Percentiles rank a stretch among this genome's conserved stretches.
Evolutionary conservation across 1,140 invertebrate species (phyloP).

Genomic region (Danaus plexippus): DNA sequence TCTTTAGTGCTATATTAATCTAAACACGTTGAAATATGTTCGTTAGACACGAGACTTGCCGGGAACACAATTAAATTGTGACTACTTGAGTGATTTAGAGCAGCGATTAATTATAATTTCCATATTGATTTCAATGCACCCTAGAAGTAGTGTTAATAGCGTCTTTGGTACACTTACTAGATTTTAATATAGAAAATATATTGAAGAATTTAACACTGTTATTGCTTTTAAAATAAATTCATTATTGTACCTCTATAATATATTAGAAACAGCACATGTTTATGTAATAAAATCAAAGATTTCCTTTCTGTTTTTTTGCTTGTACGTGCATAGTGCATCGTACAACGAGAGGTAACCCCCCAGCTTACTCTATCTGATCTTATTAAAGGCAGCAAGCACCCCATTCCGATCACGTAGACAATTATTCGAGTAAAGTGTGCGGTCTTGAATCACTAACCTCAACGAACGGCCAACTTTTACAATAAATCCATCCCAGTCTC

Average conservation of each 20-base stretch:
- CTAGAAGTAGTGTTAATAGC: no score
- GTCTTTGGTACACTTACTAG: background rate
- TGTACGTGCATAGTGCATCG: constrained; percentile 11
- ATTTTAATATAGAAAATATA: background rate
- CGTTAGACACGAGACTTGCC: no score
- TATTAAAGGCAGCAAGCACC: constrained; percentile 50
- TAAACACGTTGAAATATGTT: no score
- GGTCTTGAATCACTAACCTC: constrained; percentile 67
- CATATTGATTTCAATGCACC: no score
- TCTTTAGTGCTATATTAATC: no score
- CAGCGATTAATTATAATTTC: no score
- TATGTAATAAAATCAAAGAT: no score
- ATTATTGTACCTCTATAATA: constrained; percentile 5
- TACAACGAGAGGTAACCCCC: constrained; percentile 14
- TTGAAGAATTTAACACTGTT: background rate
- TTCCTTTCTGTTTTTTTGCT: no score
- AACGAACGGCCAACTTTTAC: constrained; percentile 60
- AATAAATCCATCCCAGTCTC: constrained; percentile 64
- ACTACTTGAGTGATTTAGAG: no score
- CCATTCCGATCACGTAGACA: constrained; percentile 69
- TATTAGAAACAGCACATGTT: background rate
- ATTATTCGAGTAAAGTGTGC: constrained; percentile 69
- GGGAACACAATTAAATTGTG: no score
- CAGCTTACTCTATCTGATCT: constrained; percentile 31
- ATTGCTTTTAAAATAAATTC: background rate